A percentile compares a stretch with the other conserved stretches of the same genome.
Evolutionary conservation across 2,113 vertebrate genomes (phyloP).

Genomic region (Sebastes fasciatus): DNA sequence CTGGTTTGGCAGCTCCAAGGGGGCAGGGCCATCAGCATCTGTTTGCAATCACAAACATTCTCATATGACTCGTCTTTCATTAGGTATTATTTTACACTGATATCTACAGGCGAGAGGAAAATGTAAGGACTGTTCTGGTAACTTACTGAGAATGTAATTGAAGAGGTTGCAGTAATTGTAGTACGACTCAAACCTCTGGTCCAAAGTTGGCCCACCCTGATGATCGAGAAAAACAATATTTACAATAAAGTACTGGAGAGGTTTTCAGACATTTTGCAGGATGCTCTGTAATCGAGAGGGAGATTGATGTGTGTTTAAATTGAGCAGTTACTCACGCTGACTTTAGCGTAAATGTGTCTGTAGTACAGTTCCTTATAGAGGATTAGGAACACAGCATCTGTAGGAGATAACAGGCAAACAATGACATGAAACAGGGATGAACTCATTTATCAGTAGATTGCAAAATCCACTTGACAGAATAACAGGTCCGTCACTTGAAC

Average conservation of each 20-base stretch:
- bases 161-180: conserved; percentile 99
- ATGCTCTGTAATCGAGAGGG: neutral
- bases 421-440: neutral
- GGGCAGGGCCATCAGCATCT: conserved; percentile 98
- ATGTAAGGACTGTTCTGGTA: neutral
- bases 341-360: conserved; percentile 99
- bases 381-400: conserved; percentile 98
- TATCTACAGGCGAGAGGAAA: neutral
- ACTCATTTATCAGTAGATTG: neutral
- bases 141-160: conserved; percentile 99
- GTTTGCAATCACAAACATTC: conserved; percentile 44
- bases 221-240: conserved; percentile 2
- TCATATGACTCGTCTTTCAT: neutral
- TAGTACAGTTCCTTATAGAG: conserved; percentile 99
- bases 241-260: neutral
- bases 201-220: conserved; percentile 95
- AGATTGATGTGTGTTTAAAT: fast-evolving
- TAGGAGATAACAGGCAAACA: conserved; percentile 6
- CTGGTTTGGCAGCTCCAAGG: conserved; percentile 97
- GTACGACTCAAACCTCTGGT: conserved; percentile 98
- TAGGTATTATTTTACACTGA: neutral
- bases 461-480: neutral
- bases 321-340: conserved; percentile 90
- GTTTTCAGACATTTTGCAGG: neutral
- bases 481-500: neutral